Evolutionary conservation across 2,113 vertebrate species (phyloP).

Genomic region (Poicephalus gulielmi): DNA sequence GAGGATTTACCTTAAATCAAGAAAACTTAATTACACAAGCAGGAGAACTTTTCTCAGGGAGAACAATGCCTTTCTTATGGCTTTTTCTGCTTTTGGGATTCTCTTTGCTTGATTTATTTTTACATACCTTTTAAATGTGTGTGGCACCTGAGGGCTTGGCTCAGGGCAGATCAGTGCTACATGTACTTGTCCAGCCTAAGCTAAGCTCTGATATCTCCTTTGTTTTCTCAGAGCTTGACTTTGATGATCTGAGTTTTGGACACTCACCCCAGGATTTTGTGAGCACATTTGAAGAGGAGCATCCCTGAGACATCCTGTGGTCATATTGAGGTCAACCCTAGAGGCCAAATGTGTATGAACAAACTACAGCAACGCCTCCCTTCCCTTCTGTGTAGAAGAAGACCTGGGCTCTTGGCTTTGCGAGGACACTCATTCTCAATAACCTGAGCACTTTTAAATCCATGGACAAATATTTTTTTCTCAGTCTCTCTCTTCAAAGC

Average conservation of each 20-base stretch:
- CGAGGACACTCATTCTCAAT: not conserved
- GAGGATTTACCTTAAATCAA: constrained; percentile 20
- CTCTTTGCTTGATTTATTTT: not conserved
- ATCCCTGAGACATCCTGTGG: not conserved
- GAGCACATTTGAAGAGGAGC: not conserved
- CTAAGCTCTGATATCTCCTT: not conserved
- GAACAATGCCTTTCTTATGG: not conserved
- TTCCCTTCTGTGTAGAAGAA: not conserved
- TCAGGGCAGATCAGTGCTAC: not conserved
- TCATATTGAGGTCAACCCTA: not conserved
- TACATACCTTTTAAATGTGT: not conserved
- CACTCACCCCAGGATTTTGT: rapidly evolving
- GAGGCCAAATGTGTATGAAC: not conserved
- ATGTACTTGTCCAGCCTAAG: not conserved
- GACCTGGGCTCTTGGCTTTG: not conserved
- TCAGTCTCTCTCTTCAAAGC: not conserved
- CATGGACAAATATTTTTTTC: not conserved
- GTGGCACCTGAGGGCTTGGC: not conserved
- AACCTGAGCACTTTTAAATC: not conserved
- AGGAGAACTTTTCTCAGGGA: not conserved
- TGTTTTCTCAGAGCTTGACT: not conserved
- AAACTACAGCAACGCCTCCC: not conserved
- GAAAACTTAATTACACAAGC: constrained; percentile 2
- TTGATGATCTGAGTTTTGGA: not conserved
- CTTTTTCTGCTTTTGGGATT: not conserved